These are phyloP conservation scores for Patella pellucida DNA, from an alignment of 2,888 invertebrate genomes.

Conservation along the genomic window DNA sequence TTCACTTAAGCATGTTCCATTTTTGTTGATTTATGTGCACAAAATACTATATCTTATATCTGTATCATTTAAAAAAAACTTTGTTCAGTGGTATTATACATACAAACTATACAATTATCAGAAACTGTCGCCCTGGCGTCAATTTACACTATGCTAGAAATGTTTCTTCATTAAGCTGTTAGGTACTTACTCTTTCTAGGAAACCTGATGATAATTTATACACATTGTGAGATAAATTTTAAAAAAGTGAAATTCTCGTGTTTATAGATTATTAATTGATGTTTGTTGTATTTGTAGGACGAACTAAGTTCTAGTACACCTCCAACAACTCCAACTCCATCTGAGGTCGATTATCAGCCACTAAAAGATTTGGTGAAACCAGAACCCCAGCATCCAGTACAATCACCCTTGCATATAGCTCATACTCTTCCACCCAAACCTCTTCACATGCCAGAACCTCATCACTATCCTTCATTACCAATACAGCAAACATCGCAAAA, in stretches of 20 bases:
- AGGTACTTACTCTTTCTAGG: too few species aligned
- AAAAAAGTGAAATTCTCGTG: conserved; percentile 1
- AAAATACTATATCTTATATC: background rate
- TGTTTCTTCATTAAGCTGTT: too few species aligned
- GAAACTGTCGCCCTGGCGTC: too few species aligned
- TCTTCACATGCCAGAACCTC: conserved; percentile 33
- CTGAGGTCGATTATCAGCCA: conserved; percentile 54
- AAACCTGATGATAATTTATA: background rate
- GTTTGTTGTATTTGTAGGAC: conserved; percentile 43
- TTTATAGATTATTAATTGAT: background rate
- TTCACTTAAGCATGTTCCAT: background rate
- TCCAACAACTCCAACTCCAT: conserved; percentile 63
- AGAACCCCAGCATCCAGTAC: conserved; percentile 29
- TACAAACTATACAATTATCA: too few species aligned
- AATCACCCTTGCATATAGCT: conserved; percentile 19
- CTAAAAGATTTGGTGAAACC: conserved; percentile 36
- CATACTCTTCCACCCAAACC: conserved; percentile 32
- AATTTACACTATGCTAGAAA: too few species aligned
- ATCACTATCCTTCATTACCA: conserved; percentile 30
- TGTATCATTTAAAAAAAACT: too few species aligned
- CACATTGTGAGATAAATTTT: conserved; percentile 1
- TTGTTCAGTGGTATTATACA: too few species aligned
- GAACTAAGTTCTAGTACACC: conserved; percentile 62
- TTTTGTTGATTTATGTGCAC: background rate
- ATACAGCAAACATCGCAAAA: conserved; percentile 27